These are phyloP conservation scores for Morpho deidamia DNA, from an alignment of 2,888 invertebrate species.

Conservation along the genomic window DNA sequence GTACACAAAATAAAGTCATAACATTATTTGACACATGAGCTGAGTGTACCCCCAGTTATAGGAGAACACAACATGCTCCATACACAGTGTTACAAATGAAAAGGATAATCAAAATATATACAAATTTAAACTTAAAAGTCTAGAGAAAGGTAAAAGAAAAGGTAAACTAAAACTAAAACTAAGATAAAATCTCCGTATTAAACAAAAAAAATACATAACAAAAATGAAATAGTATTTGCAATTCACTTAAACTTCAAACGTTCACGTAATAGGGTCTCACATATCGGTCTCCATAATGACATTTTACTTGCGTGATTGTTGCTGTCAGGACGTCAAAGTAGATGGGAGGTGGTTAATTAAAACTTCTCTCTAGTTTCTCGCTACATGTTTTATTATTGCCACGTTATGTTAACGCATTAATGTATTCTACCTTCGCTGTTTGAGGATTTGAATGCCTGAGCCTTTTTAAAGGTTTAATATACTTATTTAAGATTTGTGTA, in stretches of 20 bases:
- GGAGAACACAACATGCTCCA: too few relatives aligned
- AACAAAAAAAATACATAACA: conserved; percentile 1
- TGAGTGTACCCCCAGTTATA: too few relatives aligned
- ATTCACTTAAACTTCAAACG: not conserved
- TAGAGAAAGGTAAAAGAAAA: too few relatives aligned
- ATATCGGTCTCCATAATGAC: conserved; percentile 60
- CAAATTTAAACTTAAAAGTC: too few relatives aligned
- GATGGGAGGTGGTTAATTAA: conserved; percentile 42
- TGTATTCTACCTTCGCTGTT: not conserved
- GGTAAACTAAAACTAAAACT: too few relatives aligned
- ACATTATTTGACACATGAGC: too few relatives aligned
- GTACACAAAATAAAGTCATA: too few relatives aligned
- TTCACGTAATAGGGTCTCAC: conserved; percentile 39
- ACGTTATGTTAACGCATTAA: not conserved
- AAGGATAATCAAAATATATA: too few relatives aligned
- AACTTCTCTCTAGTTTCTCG: conserved; percentile 32
- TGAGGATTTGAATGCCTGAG: not conserved
- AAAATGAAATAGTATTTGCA: not conserved
- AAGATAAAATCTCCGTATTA: too few relatives aligned
- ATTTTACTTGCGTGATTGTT: conserved; percentile 67
- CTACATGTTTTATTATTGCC: conserved; percentile 11
- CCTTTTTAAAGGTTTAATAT: too few relatives aligned
- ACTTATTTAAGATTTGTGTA: too few relatives aligned
- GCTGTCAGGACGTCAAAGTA: conserved; percentile 51
- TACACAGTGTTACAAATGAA: too few relatives aligned